Conservation (phyloP, 1,140 invertebrate species). For the Ooceraea biroi region DNA sequence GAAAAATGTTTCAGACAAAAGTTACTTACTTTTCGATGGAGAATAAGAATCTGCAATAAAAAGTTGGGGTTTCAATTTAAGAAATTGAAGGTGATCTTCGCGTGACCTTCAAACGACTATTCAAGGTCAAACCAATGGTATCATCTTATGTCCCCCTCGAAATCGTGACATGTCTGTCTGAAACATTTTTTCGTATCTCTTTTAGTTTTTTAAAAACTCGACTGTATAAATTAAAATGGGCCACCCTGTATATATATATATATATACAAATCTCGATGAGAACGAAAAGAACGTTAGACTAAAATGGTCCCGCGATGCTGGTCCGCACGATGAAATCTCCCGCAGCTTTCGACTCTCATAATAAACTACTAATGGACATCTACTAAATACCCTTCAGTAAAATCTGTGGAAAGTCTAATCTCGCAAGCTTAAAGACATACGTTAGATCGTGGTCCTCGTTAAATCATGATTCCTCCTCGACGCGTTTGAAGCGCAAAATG, state of each 20-base stretch:
- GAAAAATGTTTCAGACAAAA: too few species aligned
- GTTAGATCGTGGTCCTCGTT: constrained; percentile 47
- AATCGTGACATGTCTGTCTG: too few species aligned
- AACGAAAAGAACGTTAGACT: constrained; percentile 9
- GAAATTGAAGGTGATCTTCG: too few species aligned
- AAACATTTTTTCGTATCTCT: too few species aligned
- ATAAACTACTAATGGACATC: constrained; percentile 12
- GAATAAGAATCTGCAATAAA: too few species aligned
- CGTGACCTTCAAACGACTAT: too few species aligned
- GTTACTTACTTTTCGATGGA: too few species aligned
- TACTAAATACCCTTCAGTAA: constrained; percentile 37
- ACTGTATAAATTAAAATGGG: too few species aligned
- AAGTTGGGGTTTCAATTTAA: too few species aligned
- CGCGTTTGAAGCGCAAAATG: constrained; percentile 7
- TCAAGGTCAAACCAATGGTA: too few species aligned
- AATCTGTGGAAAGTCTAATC: constrained; percentile 55
- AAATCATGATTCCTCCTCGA: constrained; percentile 32
- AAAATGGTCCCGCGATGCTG: constrained; percentile 13
- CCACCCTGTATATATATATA: background rate
- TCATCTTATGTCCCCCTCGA: too few species aligned
- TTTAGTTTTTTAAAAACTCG: too few species aligned
- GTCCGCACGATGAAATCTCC: constrained; percentile 9
- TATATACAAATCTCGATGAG: constrained; percentile 58
- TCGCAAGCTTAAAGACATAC: constrained; percentile 39
- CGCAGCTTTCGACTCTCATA: constrained; percentile 4